phyloP scores from a whole-genome alignment of 2,888 invertebrate species.

The Tipula confusa region DNA sequence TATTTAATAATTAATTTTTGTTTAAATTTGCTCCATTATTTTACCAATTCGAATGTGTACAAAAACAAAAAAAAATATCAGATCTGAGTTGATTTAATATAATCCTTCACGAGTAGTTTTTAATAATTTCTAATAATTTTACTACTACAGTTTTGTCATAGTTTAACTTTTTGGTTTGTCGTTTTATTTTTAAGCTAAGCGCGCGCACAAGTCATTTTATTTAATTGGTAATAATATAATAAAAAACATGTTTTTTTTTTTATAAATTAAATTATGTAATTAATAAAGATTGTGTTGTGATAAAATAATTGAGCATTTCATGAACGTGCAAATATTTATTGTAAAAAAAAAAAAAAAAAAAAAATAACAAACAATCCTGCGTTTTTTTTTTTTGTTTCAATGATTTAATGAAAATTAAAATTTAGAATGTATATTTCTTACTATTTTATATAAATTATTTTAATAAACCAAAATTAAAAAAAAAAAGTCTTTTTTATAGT shows the following conservation, averaged over 20 bases:
- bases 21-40: slow-evolving; percentile 8
- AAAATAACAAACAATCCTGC: background rate
- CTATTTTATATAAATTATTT: slow-evolving; percentile 25
- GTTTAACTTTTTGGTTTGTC: background rate
- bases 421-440: slow-evolving; percentile 16
- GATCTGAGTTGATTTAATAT: background rate
- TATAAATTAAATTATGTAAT: background rate
- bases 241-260: background rate
- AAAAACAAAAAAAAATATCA: background rate
- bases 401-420: background rate
- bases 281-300: slow-evolving; percentile 3
- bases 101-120: too few relatives aligned
- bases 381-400: background rate
- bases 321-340: background rate
- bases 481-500: background rate
- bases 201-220: slow-evolving; percentile 13
- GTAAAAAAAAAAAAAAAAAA: background rate
- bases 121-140: background rate
- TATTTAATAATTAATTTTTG: background rate
- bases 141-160: background rate
- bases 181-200: slow-evolving; percentile 15
- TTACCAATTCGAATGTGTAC: background rate
- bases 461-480: background rate
- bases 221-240: background rate
- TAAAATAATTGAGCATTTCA: background rate